Evolutionary conservation across 2,113 vertebrate genomes (phyloP).

Genomic region (Naja naja): DNA sequence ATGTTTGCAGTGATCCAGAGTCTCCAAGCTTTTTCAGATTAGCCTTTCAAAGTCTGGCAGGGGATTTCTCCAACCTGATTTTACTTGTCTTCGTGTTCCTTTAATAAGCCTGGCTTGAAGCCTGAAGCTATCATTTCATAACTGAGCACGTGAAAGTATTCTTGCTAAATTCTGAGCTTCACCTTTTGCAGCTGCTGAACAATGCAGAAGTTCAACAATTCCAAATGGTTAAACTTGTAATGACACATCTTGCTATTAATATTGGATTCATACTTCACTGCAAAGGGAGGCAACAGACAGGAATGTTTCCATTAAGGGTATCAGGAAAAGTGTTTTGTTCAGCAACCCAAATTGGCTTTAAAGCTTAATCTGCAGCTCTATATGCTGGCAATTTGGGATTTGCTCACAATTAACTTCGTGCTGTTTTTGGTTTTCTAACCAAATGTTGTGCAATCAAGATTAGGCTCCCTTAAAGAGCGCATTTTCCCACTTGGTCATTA

Average conservation of each 20-base stretch:
- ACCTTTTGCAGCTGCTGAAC: not conserved
- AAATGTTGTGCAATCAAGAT: not conserved
- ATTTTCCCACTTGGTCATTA: not conserved
- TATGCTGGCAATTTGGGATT: not conserved
- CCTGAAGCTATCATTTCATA: not conserved
- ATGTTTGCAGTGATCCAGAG: too few relatives aligned
- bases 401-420: not conserved
- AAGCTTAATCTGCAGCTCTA: fast-evolving
- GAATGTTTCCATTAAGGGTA: fast-evolving
- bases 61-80: not conserved
- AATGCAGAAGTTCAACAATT: not conserved
- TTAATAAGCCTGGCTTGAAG: not conserved
- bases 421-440: not conserved
- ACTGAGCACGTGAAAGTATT: not conserved
- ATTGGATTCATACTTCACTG: not conserved
- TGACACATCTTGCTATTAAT: not conserved
- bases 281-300: not conserved
- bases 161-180: not conserved
- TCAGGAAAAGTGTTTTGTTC: not conserved
- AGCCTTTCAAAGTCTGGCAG: not conserved
- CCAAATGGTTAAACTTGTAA: not conserved
- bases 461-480: fast-evolving
- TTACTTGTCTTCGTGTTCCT: not conserved
- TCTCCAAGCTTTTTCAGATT: not conserved
- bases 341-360: fast-evolving